Percentiles rank a stretch among this genome's conserved stretches.
phyloP scores from a whole-genome alignment of 2,888 invertebrate genomes.

The Oscheius sp. region DNA sequence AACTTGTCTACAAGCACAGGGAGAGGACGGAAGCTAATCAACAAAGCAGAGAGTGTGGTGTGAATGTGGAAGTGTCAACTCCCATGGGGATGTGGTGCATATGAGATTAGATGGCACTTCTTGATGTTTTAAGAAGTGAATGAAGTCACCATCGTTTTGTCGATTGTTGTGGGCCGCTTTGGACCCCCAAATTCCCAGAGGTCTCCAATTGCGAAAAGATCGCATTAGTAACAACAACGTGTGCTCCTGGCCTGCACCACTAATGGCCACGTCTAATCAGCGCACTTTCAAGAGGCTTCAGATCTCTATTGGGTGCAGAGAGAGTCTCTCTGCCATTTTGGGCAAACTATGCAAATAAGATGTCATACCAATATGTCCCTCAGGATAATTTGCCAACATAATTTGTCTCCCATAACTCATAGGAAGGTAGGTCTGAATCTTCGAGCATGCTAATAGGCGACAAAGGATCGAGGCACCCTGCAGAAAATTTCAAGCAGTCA shows the following conservation, averaged over 20 bases:
- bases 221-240: slow-evolving; percentile 38
- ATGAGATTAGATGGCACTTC: slow-evolving; percentile 27
- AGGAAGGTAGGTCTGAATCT: no score
- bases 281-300: slow-evolving; percentile 6
- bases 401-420: no score
- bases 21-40: not conserved
- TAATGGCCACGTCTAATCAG: slow-evolving; percentile 30
- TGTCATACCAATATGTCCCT: no score
- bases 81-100: slow-evolving; percentile 4
- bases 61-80: slow-evolving; percentile 9
- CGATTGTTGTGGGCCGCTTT: slow-evolving; percentile 27
- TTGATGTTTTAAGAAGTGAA: slow-evolving; percentile 20
- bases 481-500: no score
- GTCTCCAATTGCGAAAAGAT: slow-evolving; percentile 38
- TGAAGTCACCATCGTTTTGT: slow-evolving; percentile 34
- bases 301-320: no score
- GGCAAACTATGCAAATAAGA: no score
- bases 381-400: no score
- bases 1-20: not conserved
- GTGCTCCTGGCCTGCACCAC: slow-evolving; percentile 22
- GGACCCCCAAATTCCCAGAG: slow-evolving; percentile 29
- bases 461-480: no score
- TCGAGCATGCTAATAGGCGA: no score
- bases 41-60: not conserved
- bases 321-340: no score